Evolutionary conservation across 1,140 invertebrate genomes (phyloP), one percentile per base, ranked within the genome.

Genomic region (Ruditapes philippinarum): DNA sequence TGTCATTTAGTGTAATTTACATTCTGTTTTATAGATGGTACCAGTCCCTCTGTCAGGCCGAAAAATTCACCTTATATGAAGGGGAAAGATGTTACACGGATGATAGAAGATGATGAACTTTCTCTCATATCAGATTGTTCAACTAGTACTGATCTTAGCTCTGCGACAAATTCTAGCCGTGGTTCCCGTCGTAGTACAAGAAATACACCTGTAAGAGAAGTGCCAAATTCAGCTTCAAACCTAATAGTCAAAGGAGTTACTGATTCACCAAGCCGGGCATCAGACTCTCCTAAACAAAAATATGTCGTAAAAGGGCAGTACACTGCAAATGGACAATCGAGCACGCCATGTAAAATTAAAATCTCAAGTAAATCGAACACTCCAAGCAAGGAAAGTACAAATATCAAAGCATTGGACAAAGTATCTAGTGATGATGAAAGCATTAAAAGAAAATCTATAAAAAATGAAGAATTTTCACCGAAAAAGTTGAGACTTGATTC

Each of bases 41-140:
- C 54, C 45, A 91, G 88, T 73, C 90, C 90, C 19, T 84, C 86
- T 51, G 49, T 62, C n/a, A 49, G 45, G 17, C 84, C 65, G 40
- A 65, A 42, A 25, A 92, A 89, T 51, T 89, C 88, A 73, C 84
- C 42, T 14, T 88, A 78, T 76, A 80, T 91, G 62, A 93, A 91
- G 33, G 86, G 89, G 19, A 65, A 90, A 68, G 84, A 91, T 89
- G 92, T 93, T 0, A 88, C 91, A 14, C 82, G 90, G 78, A 88
- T 92, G 65, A 78, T 94, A 22, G 87, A 91, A 73, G 79, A 93
- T 85, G 93, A 94, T 65, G 79, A 89, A 22, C 51, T 92, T 19
- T 91, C 90, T 11, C 0, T 90, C 1, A 87, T 91, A 62, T 92
- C 92, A 25, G 73, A 40, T 33, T 80, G 45, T 54, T 88, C 68